A percentile compares a stretch with the other conserved stretches of the same genome.
Evolutionary conservation across 2,888 invertebrate genomes (phyloP).

Genomic region (Dendrolimus pini): DNA sequence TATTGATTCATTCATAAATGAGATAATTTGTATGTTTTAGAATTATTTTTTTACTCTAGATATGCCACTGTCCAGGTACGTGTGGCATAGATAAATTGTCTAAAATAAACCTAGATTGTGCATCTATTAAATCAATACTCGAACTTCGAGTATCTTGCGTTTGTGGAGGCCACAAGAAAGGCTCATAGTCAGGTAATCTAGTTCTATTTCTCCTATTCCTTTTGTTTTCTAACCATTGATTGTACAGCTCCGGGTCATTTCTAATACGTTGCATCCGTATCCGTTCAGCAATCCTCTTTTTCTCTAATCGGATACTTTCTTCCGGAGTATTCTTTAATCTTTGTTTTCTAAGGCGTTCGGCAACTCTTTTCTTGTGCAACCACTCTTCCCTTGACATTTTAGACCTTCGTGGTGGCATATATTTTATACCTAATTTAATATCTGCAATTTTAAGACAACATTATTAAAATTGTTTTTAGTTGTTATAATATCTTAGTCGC

Average conservation of each 20-base stretch:
- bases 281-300: slow-evolving; percentile 1
- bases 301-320: neutral
- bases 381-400: neutral
- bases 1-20: no score
- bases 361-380: neutral
- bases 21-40: no score
- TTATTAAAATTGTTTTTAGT: no score
- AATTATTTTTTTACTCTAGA: no score
- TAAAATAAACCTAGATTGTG: neutral
- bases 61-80: neutral
- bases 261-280: slow-evolving; percentile 2
- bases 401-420: no score
- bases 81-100: neutral
- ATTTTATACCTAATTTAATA: slow-evolving; percentile 1
- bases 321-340: neutral
- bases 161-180: neutral
- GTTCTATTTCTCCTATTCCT: neutral
- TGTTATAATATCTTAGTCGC: no score
- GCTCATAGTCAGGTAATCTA: neutral
- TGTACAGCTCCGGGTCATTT: slow-evolving; percentile 1
- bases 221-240: neutral
- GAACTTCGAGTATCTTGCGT: neutral
- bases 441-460: slow-evolving; percentile 3
- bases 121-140: neutral
- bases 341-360: neutral